These are phyloP conservation scores for Sesia apiformis DNA, from an alignment of 2,888 invertebrate genomes.

Conservation along the genomic window DNA sequence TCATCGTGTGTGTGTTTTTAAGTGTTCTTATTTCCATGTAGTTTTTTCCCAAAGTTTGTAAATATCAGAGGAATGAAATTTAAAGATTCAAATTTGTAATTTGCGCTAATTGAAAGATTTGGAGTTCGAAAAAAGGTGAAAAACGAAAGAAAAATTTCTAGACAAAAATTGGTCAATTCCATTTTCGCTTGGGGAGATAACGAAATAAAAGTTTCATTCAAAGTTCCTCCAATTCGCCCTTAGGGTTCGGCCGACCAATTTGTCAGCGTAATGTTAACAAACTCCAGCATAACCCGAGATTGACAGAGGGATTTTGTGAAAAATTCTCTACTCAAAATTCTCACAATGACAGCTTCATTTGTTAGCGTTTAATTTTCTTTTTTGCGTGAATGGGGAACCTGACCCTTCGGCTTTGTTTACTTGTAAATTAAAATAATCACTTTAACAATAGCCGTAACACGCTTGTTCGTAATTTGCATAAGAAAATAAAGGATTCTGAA, in stretches of 20 bases:
- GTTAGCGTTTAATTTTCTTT: conserved; percentile 10
- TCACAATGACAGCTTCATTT: conserved; percentile 18
- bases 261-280: conserved; percentile 25
- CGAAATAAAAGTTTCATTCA: conserved; percentile 31
- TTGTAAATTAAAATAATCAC: conserved; percentile 8
- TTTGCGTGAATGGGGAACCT: conserved; percentile 1
- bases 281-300: conserved; percentile 20
- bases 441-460: conserved; percentile 1
- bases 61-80: no score
- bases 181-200: conserved; percentile 26
- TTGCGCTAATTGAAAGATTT: no score
- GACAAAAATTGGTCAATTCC: conserved; percentile 6
- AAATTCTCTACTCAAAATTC: conserved; percentile 26
- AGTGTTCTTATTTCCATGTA: no score
- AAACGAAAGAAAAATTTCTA: conserved; percentile 2
- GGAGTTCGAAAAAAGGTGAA: conserved; percentile 1
- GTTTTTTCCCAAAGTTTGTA: no score
- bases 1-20: no score
- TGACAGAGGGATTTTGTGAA: conserved; percentile 18
- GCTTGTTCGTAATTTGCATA: neutral
- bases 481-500: neutral
- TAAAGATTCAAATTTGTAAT: no score
- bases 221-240: conserved; percentile 11
- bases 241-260: conserved; percentile 22
- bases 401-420: conserved; percentile 1